Conservation (phyloP, 2,113 vertebrate genomes). For the Sinocyclocheilus anophthalmus region DNA sequence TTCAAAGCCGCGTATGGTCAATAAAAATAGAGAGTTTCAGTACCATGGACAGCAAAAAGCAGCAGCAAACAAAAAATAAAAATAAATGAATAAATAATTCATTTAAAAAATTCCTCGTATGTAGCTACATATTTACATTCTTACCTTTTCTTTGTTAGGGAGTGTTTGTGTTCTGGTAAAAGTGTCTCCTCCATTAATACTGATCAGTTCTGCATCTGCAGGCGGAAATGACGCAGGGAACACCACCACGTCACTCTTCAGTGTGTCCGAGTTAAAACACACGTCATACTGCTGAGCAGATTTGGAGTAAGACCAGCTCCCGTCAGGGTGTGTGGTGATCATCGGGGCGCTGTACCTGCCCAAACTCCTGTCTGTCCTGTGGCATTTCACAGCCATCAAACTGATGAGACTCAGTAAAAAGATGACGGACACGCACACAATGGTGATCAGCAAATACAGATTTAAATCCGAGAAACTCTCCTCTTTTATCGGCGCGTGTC, state of each 20-base stretch:
- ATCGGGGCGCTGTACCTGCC: constrained; percentile 1
- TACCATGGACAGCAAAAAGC: too few relatives aligned
- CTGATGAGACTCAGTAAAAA: not conserved
- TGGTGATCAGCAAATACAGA: too few relatives aligned
- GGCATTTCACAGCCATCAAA: not conserved
- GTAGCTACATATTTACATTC: not conserved
- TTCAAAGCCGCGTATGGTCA: too few relatives aligned
- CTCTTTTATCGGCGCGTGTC: too few relatives aligned
- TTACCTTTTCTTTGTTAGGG: not conserved
- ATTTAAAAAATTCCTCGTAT: too few relatives aligned
- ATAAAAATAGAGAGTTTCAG: too few relatives aligned
- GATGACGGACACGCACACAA: too few relatives aligned
- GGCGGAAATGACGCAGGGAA: not conserved
- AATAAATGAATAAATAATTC: too few relatives aligned
- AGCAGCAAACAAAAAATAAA: too few relatives aligned
- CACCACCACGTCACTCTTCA: constrained; percentile 14
- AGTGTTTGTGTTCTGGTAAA: constrained; percentile 6
- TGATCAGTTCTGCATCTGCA: constrained; percentile 6
- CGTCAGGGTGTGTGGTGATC: constrained; percentile 8
- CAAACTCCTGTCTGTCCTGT: not conserved
- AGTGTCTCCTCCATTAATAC: constrained; percentile 21
- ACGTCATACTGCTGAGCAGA: constrained; percentile 15
- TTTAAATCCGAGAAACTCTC: too few relatives aligned
- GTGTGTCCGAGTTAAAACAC: not conserved
- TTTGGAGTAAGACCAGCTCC: constrained; percentile 18